Base-by-base conservation (phyloP, 2,113 vertebrate genomes). In the Thamnaconus septentrionalis region DNA sequence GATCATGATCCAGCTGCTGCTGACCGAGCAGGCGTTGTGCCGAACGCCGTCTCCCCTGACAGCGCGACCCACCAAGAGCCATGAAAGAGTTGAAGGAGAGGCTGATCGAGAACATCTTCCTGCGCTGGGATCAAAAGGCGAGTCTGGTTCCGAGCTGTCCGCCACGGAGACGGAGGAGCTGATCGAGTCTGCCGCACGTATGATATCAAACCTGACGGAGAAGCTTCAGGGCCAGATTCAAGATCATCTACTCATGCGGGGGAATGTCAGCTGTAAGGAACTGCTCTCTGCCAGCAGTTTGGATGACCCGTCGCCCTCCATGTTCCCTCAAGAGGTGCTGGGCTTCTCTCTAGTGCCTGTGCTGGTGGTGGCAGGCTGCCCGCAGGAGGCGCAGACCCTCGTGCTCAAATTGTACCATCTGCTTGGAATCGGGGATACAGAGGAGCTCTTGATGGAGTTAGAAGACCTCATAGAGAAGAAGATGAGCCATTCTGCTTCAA, bases 321-420 rank as follows among this genome's bases (percentile, higher is more conserved):
- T 48, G 2, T 83, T 87, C 31, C 86, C 92, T 44, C 91, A 86
- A 4, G 87, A 91, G 56, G 76, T 96, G 64, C 75, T 94, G 67
- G 89, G 90, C 0, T 85, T 95, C 1, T 81, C 92, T 39, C 53
- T 96, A 53, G 87, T 89, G 1, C 93, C 93, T 0, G 91, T 92
- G 4, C 75, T 96, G 76, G 90, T 85, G 8, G 73, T 81, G 7
- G 87, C 84, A 1, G 84, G 88, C 66, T 97, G 95, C 48, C 46
- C 40, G 1, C 3, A 55, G 3, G 89, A 94, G 12, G 92, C 89
- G 0, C 56, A 85, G 53, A 59, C 44, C 0, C 75, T 94, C 39
- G 75, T 88, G 18, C 67, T 85, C 66, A 78, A 53, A 45, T 83
- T 96, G 40, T 87, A 79, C 0, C 47, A 5, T 11, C 64, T 89